Evolutionary conservation across 2,888 invertebrate species (phyloP).

Genomic region (Epinotia brunnichana): DNA sequence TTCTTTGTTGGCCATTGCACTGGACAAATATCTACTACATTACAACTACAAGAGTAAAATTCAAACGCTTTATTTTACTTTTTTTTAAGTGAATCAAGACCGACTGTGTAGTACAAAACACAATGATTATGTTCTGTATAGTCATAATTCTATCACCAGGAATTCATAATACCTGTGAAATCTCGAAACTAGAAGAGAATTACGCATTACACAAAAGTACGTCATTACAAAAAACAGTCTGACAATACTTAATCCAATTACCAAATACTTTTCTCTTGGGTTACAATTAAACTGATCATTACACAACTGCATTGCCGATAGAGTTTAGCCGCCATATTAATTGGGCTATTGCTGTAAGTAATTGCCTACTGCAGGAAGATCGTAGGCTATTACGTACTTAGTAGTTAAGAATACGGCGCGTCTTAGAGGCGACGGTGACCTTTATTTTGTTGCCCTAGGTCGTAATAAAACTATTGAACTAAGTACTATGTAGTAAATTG

Average conservation of each 20-base stretch:
- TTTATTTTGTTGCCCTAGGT: conserved; percentile 16
- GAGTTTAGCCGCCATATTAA: conserved; percentile 55
- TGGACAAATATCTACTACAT: too few relatives aligned
- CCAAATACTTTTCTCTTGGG: not conserved
- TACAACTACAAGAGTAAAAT: too few relatives aligned
- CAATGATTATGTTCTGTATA: too few relatives aligned
- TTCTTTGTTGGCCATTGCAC: too few relatives aligned
- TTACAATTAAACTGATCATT: conserved; percentile 5
- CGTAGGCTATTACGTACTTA: conserved; percentile 37
- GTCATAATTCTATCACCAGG: too few relatives aligned
- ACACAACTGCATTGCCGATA: conserved; percentile 1
- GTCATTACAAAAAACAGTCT: too few relatives aligned
- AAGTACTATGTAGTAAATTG: conserved; percentile 26
- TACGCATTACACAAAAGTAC: too few relatives aligned
- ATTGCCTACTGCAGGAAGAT: conserved; percentile 56
- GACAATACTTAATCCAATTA: not conserved
- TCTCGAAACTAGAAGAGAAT: too few relatives aligned
- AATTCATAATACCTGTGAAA: too few relatives aligned
- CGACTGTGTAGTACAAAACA: too few relatives aligned
- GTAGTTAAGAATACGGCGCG: conserved; percentile 12
- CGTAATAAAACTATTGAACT: conserved; percentile 13
- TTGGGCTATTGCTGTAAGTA: conserved; percentile 64
- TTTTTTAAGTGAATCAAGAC: too few relatives aligned
- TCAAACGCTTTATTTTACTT: too few relatives aligned
- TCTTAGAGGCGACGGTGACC: conserved; percentile 9